Evolutionary conservation across 2,113 vertebrate species (phyloP).

Genomic region (Mandrillus leucophaeus): DNA sequence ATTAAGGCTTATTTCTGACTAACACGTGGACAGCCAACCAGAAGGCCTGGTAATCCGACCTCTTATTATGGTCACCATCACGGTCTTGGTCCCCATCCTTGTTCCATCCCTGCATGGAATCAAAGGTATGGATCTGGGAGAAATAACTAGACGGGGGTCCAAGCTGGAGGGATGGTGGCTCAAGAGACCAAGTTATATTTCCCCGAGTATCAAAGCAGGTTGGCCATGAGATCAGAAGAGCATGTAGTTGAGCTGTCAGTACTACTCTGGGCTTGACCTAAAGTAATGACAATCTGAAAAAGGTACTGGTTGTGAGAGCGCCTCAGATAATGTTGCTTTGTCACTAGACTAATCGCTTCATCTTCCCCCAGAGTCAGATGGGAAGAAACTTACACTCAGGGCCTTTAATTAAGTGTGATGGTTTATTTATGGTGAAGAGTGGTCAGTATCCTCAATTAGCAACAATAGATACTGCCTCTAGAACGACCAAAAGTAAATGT

Average conservation of each 20-base stretch:
- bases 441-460: slow-evolving; percentile 3
- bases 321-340: neutral
- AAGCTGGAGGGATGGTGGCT: neutral
- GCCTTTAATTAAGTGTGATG: neutral
- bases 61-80: neutral
- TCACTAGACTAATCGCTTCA: neutral
- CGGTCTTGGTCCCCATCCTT: neutral
- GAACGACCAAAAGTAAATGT: slow-evolving; percentile 37
- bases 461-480: slow-evolving; percentile 6
- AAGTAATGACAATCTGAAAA: slow-evolving; percentile 3
- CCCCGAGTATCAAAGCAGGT: neutral
- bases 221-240: neutral
- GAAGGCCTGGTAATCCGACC: neutral
- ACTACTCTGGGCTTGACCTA: neutral
- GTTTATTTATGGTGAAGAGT: neutral
- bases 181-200: slow-evolving; percentile 20
- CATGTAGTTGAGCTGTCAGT: neutral
- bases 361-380: neutral
- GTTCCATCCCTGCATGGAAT: neutral
- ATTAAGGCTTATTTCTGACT: slow-evolving; percentile 41
- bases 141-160: slow-evolving; percentile 12
- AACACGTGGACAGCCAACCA: slow-evolving; percentile 14
- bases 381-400: slow-evolving; percentile 4
- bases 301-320: neutral
- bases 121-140: neutral